These are phyloP conservation scores for Chelonia mydas DNA, from an alignment of 2,797 vertebrate genomes.

Conservation along the genomic window DNA sequence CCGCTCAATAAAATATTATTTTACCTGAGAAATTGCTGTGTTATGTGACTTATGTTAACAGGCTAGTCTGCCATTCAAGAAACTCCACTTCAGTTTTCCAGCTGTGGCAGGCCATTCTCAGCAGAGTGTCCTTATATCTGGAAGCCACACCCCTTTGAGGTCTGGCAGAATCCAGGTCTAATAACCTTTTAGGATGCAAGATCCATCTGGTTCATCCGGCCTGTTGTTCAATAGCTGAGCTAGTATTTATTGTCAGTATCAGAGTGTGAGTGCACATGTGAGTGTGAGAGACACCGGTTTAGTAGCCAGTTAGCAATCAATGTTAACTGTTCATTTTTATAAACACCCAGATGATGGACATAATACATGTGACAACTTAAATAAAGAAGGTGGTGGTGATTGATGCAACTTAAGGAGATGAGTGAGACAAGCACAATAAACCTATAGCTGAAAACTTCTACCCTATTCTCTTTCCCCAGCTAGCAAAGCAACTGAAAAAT, in stretches of 20 bases:
- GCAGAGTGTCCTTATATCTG: not conserved
- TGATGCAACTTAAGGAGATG: not conserved
- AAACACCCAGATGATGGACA: not conserved
- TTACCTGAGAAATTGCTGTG: not conserved
- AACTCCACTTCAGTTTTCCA: accelerated
- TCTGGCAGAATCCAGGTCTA: not conserved
- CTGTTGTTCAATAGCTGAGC: not conserved
- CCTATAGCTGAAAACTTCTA: not conserved
- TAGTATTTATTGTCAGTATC: not conserved
- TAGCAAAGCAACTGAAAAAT: not conserved
- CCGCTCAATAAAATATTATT: not conserved
- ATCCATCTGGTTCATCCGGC: not conserved
- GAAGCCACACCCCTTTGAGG: not conserved
- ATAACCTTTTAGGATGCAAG: not conserved
- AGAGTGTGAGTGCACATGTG: not conserved
- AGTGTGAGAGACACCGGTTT: not conserved
- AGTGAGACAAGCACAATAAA: not conserved
- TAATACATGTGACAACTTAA: not conserved
- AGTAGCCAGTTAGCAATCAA: not conserved
- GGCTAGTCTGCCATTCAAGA: not conserved
- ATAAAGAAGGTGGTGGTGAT: not conserved
- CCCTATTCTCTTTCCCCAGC: not conserved
- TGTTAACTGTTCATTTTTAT: not conserved
- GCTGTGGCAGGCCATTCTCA: not conserved
- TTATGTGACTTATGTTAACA: not conserved